phyloP scores from a whole-genome alignment of 1,140 invertebrate species.

The Orius insidiosus region DNA sequence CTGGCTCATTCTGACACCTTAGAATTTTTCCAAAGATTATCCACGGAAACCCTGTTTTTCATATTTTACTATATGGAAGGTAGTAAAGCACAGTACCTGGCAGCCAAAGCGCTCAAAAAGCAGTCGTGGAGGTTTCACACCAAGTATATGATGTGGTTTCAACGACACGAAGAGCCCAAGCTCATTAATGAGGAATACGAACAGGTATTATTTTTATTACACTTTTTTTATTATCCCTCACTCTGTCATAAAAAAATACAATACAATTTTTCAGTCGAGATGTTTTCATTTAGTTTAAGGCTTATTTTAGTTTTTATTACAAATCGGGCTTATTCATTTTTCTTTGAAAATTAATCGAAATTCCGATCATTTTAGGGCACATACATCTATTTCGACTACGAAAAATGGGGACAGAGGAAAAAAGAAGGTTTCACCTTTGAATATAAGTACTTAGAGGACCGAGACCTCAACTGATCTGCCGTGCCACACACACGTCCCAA shows the following conservation, averaged over 20 bases:
- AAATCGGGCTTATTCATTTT: no score
- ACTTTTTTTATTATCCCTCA: no score
- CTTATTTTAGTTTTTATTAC: no score
- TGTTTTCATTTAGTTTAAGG: no score
- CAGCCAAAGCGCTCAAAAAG: constrained; percentile 98
- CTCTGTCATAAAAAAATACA: no score
- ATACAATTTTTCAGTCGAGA: no score
- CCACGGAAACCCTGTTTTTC: constrained; percentile 97
- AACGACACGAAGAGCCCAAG: constrained; percentile 98
- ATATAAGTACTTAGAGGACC: constrained; percentile 99
- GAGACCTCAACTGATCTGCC: constrained; percentile 79
- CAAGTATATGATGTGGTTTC: constrained; percentile 99
- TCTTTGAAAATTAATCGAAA: background rate
- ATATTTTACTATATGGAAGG: constrained; percentile 99
- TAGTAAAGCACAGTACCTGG: constrained; percentile 97
- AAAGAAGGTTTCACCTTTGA: constrained; percentile 99
- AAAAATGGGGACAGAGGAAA: constrained; percentile 98
- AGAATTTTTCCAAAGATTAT: constrained; percentile 95
- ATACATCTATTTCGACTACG: constrained; percentile 99
- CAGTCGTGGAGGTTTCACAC: constrained; percentile 99
- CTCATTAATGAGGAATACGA: constrained; percentile 99
- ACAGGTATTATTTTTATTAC: constrained; percentile 80
- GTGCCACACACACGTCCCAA: constrained; percentile 16
- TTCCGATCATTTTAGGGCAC: constrained; percentile 76
- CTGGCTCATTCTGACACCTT: constrained; percentile 88